phyloP scores from a whole-genome alignment of 1,140 invertebrate species.

The Notospermus geniculatus region DNA sequence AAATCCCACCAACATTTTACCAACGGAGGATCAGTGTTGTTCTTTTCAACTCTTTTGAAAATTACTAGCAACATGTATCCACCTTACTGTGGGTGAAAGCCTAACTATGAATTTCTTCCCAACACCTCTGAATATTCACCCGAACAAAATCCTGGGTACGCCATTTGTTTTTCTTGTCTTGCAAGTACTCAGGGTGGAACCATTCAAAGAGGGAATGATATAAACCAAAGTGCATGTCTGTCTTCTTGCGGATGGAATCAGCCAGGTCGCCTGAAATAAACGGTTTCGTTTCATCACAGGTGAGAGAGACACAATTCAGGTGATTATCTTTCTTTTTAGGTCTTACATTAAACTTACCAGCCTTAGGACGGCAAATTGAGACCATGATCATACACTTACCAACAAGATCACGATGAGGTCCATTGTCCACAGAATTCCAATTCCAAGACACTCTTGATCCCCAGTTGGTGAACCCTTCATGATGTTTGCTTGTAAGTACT shows the following conservation, averaged over 20 bases:
- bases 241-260: conserved; percentile 48
- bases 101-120: too few species aligned
- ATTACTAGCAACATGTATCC: too few species aligned
- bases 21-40: too few species aligned
- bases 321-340: too few species aligned
- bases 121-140: conserved; percentile 40
- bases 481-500: conserved; percentile 49
- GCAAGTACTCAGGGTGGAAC: conserved; percentile 82
- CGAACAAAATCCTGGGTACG: conserved; percentile 63
- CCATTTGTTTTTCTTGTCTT: conserved; percentile 71
- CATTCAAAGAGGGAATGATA: conserved; percentile 91
- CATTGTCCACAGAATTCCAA: conserved; percentile 52
- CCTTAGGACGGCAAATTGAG: too few species aligned
- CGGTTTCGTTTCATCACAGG: too few species aligned
- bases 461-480: conserved; percentile 52
- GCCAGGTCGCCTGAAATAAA: conserved; percentile 56
- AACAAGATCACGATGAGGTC: conserved; percentile 48
- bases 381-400: conserved; percentile 27
- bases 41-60: too few species aligned
- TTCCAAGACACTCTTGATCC: conserved; percentile 44
- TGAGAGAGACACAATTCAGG: too few species aligned
- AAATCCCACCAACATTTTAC: too few species aligned
- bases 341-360: too few species aligned
- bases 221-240: conserved; percentile 68
- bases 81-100: too few species aligned